phyloP scores from a whole-genome alignment of 2,888 invertebrate genomes.

The Abscondita cerata region DNA sequence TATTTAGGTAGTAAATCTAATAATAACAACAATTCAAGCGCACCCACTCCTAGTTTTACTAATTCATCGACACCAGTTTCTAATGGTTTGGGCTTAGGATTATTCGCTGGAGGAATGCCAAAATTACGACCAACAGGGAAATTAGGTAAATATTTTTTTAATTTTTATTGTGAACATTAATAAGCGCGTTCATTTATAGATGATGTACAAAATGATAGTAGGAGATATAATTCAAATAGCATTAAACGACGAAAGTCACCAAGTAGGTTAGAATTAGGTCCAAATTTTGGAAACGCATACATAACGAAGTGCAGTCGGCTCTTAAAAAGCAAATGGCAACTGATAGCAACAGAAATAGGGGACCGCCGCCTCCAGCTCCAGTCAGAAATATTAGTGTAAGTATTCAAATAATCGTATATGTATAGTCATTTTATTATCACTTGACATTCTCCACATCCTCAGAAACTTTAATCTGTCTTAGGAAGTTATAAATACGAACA shows the following conservation, averaged over 20 bases:
- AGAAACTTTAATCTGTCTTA: no score
- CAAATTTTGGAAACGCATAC: no score
- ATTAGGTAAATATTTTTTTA: constrained; percentile 49
- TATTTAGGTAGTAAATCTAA: constrained; percentile 22
- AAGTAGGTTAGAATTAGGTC: constrained; percentile 25
- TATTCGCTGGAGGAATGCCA: constrained; percentile 86
- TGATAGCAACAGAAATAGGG: constrained; percentile 64
- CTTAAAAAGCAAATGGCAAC: constrained; percentile 56
- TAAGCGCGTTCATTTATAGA: constrained; percentile 24
- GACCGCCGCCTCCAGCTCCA: constrained; percentile 81
- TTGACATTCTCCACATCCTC: no score
- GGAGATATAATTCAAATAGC: constrained; percentile 26
- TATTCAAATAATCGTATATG: no score
- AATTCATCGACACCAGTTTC: constrained; percentile 39
- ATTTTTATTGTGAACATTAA: not conserved
- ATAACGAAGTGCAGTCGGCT: constrained; percentile 47
- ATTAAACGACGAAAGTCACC: constrained; percentile 22
- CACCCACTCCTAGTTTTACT: constrained; percentile 47
- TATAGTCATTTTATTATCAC: no score
- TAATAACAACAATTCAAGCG: constrained; percentile 45
- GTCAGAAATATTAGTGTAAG: constrained; percentile 59
- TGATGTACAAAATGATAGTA: constrained; percentile 34
- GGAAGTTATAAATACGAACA: no score
- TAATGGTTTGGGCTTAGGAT: constrained; percentile 63
- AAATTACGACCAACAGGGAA: constrained; percentile 77